Base-by-base conservation (phyloP, 2,113 vertebrate species). In the Larimichthys crocea region DNA sequence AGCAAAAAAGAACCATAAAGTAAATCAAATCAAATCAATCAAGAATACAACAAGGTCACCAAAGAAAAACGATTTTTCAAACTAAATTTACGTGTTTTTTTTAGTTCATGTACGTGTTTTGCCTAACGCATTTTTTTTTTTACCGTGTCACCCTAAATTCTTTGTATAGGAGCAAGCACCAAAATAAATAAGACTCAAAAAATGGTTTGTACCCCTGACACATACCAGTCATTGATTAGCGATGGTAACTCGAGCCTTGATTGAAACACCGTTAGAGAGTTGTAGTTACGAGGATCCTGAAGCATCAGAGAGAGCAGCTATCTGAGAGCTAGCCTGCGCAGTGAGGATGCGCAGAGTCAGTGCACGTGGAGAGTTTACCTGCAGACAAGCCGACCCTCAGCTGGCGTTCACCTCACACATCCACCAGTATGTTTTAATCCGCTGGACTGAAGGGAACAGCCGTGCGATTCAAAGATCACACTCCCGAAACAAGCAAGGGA, bases 301-400 rank as follows among this genome's bases (percentile, higher is more conserved):
- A 91, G 90, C 75, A 79, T 55, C 90, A 46, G 1, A 12, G 44
- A 16, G 7, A 20, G 59, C 48, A 20, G 80, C 66, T 71, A 49
- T 11, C 20, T 20, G 14, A 12, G 14, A 12, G 29, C 2, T 66
- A 79, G 46, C 67, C 46, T 80, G 74, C 55, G 76, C 60, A 73
- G 57, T 68, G 74, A 52, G 2, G 74, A 67, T 42, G 62, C 17
- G 2, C 31, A 35, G 31, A 1, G 42, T 20, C 22, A 2, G 29
- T 3, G 50, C 56, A n/a, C 57, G 42, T 40, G 74, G 24, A 1
- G 17, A 10, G 16, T 84, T 52, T 40, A 75, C 61, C 49, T 82
- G 50, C 35, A 22, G 22, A 66, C 2, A 24, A 53, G 10, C 17
- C 26, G 57, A 40, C 26, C 12, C 35, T 29, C 5, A 9, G 8